Evolutionary conservation across 2,797 vertebrate species (phyloP).

Genomic region (Xyrichtys novacula): DNA sequence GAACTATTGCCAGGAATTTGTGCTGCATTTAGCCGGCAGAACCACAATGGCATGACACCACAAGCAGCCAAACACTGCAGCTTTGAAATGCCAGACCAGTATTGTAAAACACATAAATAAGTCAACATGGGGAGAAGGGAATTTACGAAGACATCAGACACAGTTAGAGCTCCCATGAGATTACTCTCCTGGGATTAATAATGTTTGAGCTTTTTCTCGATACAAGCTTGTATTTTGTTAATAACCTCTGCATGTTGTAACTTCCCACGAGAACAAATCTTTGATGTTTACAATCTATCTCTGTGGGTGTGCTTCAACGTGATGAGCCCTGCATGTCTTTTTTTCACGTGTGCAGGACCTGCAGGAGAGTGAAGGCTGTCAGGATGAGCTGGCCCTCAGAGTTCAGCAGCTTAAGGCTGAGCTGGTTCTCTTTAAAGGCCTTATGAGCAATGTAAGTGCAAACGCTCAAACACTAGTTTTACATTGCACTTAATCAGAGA

Average conservation of each 20-base stretch:
- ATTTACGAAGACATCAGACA: conserved; percentile 7
- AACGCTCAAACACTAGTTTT: neutral
- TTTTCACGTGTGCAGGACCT: conserved; percentile 86
- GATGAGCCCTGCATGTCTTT: neutral
- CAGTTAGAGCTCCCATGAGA: conserved; percentile 7
- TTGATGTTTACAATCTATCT: neutral
- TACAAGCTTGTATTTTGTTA: conserved; percentile 21
- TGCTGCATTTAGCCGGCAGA: conserved; percentile 3
- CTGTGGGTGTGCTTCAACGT: neutral
- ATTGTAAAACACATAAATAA: conserved; percentile 18
- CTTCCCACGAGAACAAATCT: conserved; percentile 20
- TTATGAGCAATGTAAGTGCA: conserved; percentile 97
- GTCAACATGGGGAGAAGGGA: conserved; percentile 5
- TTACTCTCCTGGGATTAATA: conserved; percentile 19
- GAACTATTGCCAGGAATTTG: conserved; percentile 26
- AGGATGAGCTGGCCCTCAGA: conserved; percentile 94
- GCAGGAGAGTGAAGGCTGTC: conserved; percentile 96
- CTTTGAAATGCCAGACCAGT: neutral
- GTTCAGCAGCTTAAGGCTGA: conserved; percentile 97
- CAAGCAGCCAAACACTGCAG: conserved; percentile 28
- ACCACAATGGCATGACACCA: conserved; percentile 17
- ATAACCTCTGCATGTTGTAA: neutral
- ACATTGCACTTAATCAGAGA: neutral
- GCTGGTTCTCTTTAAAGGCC: conserved; percentile 96
- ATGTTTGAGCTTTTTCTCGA: conserved; percentile 11